Evolutionary conservation across 2,797 vertebrate species (phyloP), one percentile per base, ranked within the genome.

Genomic region (Remorina albescens): DNA sequence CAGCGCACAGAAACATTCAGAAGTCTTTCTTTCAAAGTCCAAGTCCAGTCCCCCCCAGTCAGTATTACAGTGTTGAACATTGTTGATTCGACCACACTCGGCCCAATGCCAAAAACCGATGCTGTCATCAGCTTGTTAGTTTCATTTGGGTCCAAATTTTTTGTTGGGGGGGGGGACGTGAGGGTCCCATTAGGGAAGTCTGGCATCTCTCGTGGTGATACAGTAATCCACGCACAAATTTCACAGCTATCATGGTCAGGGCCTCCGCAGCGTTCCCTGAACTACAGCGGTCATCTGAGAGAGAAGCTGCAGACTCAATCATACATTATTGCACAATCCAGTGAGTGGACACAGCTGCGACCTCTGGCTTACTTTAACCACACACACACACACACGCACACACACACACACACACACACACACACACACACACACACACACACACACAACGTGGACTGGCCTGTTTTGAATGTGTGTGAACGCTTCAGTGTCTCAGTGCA

Each of bases 281-380:
- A 46, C 61, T 11, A 18, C 81, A 75, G 76, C 44, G 78, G 65
- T 81, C 78, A 58, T 71, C 67, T 55, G 61, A 66, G 56, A 18
- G 63, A 2, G 53, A 39, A 26, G 73, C 61, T 59, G 42, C 63
- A 74, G 66, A 59, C 41, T 67, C 59, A 75, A 54, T 79, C 72
- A 68, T 10, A 76, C 71, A 71, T 5, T 80, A 84, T 89, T 90
- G 87, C 89, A 89, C 90, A 89, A 89, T 80, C 72, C 74, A 80
- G 79, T 72, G 76, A 81, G 76, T 56, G 19, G 23, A 74, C 72
- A 85, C 90, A 88, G 88, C 81, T 85, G 88, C 86, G 89, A 89
- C 79, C 81, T 86, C 79, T 85, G 87, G 65, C 83, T 78, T 66
- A 81, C 74, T 81, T 88, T 46, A 1, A 65, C 28, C 60, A 44